A percentile compares a stretch with the other conserved stretches of the same genome.
Evolutionary conservation across 2,888 invertebrate genomes (phyloP).

Genomic region (Leptinotarsa tumamoca): DNA sequence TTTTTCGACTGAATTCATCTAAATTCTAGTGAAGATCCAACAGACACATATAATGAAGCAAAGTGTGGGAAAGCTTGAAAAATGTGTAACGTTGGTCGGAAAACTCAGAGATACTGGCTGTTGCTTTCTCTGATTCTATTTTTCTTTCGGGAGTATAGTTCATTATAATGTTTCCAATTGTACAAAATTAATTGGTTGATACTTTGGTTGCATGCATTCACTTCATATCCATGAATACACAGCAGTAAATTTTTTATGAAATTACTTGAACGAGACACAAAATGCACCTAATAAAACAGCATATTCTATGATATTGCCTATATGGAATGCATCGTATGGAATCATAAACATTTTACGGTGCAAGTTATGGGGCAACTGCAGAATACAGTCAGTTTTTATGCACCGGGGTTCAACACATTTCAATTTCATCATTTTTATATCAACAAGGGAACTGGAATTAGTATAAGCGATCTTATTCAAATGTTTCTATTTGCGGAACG

Average conservation of each 20-base stretch:
- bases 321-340: slow-evolving; percentile 17
- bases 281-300: slow-evolving; percentile 26
- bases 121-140: no score
- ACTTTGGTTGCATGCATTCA: background rate
- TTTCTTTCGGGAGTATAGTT: background rate
- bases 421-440: background rate
- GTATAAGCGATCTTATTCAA: no score
- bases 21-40: no score
- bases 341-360: slow-evolving; percentile 20
- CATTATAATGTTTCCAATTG: background rate
- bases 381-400: slow-evolving; percentile 20
- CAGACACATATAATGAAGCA: no score
- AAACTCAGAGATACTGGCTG: no score
- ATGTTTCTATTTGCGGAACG: no score
- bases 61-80: no score
- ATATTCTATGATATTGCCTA: slow-evolving; percentile 27
- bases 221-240: background rate
- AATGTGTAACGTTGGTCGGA: no score
- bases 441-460: no score
- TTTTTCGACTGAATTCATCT: no score
- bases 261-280: slow-evolving; percentile 12
- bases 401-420: background rate
- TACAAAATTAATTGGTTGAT: background rate
- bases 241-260: slow-evolving; percentile 1
- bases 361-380: slow-evolving; percentile 20